Evolutionary conservation across 2,113 vertebrate genomes (phyloP).

Genomic region (Myotis davidii): DNA sequence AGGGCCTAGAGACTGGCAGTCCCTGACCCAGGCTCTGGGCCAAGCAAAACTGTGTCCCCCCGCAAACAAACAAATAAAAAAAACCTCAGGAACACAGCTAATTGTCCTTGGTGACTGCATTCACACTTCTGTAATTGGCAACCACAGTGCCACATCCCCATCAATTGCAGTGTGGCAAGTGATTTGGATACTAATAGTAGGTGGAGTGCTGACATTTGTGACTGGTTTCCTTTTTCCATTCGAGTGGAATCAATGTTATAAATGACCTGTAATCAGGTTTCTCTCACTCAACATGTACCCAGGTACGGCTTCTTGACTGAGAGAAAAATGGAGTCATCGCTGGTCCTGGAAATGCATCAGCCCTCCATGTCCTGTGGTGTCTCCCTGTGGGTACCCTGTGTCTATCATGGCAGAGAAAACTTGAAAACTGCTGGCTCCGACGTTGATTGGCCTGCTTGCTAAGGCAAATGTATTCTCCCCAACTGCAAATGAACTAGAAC

Average conservation of each 20-base stretch:
- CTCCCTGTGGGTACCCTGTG: background rate
- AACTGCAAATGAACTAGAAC: background rate
- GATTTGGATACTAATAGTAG: background rate
- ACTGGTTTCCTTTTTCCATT: background rate
- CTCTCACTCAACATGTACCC: background rate
- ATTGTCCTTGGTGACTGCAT: background rate
- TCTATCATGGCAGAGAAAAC: background rate
- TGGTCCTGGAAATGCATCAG: background rate
- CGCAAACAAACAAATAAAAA: too few species aligned
- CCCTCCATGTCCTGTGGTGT: background rate
- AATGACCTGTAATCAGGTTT: conserved; percentile 17
- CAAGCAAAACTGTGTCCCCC: background rate
- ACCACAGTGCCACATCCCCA: background rate
- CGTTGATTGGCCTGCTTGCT: background rate
- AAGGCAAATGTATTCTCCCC: background rate
- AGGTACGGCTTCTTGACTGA: background rate
- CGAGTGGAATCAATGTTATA: background rate
- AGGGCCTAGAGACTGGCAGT: background rate
- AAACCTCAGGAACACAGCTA: too few species aligned
- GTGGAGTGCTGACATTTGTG: background rate
- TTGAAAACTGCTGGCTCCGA: background rate
- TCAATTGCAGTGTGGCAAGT: conserved; percentile 7
- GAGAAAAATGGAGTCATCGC: background rate
- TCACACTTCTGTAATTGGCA: background rate
- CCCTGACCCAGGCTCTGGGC: background rate